phyloP scores from a whole-genome alignment of 2,113 vertebrate species.

The Sinosuthora webbiana region DNA sequence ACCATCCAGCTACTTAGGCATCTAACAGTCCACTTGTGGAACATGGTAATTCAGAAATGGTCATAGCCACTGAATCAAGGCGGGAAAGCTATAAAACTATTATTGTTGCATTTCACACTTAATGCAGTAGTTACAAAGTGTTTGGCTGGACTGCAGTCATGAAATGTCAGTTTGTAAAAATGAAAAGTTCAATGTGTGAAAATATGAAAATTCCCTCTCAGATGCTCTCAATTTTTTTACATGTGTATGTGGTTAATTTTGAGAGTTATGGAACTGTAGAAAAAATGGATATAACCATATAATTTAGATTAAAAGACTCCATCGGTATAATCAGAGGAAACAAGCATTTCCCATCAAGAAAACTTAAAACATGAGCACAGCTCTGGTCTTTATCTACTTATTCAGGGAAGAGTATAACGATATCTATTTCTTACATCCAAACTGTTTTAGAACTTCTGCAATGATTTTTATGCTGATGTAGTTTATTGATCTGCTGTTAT shows the following conservation, averaged over 20 bases:
- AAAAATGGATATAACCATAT: neutral
- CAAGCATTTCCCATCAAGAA: neutral
- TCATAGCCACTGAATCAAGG: neutral
- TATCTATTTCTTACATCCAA: neutral
- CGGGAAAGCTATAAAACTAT: neutral
- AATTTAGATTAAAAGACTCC: neutral
- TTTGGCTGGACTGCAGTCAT: neutral
- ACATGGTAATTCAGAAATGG: neutral
- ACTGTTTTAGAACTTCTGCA: neutral
- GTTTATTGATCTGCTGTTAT: neutral
- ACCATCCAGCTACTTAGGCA: neutral
- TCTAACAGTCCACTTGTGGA: neutral
- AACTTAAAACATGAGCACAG: neutral
- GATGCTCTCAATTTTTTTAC: neutral
- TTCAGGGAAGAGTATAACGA: neutral
- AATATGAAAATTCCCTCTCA: neutral
- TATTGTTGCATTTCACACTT: neutral
- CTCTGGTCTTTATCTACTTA: neutral
- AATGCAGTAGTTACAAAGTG: neutral
- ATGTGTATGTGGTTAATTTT: neutral
- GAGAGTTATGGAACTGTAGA: neutral
- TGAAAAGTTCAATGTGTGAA: neutral
- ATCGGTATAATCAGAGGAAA: neutral
- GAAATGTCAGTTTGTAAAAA: neutral
- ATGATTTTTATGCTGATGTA: neutral